Conservation (phyloP, 2,888 invertebrate species). For the Erynnis tages region DNA sequence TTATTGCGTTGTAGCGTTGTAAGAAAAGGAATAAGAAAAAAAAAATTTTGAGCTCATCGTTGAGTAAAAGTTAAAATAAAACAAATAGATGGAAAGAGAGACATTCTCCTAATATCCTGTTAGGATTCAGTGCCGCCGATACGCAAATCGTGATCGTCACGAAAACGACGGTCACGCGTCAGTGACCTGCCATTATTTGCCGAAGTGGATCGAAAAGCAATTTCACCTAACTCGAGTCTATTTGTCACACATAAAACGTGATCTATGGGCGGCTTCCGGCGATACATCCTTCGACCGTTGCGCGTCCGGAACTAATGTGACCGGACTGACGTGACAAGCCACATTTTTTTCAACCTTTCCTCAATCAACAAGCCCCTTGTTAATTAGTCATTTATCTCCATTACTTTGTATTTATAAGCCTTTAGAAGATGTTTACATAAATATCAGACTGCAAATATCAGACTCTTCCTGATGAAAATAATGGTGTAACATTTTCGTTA, state of each 20-base stretch:
- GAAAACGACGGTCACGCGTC: constrained; percentile 69
- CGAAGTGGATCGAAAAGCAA: constrained; percentile 78
- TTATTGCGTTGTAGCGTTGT: constrained; percentile 2
- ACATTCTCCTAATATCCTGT: no score
- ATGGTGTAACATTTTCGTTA: no score
- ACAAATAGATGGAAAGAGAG: neutral
- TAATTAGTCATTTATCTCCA: constrained; percentile 4
- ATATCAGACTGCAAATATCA: no score
- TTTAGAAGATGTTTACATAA: no score
- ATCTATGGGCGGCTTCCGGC: constrained; percentile 60
- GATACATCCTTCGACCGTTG: constrained; percentile 48
- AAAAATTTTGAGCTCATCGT: constrained; percentile 37
- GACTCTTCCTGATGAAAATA: no score
- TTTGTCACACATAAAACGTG: constrained; percentile 79
- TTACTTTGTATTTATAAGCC: neutral
- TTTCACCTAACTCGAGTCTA: constrained; percentile 75
- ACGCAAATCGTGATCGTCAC: constrained; percentile 70
- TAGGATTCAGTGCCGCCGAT: constrained; percentile 29
- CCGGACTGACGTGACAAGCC: constrained; percentile 35
- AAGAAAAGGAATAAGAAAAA: constrained; percentile 32
- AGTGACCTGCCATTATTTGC: constrained; percentile 75
- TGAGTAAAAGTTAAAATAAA: neutral
- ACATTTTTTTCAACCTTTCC: constrained; percentile 15
- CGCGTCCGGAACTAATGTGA: constrained; percentile 36
- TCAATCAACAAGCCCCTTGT: constrained; percentile 8